phyloP scores from a whole-genome alignment of 2,113 vertebrate species.

The Plectropomus leopardus region DNA sequence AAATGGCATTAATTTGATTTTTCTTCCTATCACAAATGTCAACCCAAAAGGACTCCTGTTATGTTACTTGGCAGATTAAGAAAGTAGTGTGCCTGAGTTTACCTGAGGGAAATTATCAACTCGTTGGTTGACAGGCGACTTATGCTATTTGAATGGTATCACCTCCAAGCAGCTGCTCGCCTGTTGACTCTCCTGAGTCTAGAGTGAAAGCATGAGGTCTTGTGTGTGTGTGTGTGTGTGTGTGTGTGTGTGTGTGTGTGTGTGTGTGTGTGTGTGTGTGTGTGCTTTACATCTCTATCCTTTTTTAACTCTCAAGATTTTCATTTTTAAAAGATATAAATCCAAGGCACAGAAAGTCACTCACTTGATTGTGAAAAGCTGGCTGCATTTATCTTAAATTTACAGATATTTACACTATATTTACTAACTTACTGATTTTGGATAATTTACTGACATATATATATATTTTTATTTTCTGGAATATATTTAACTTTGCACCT shows the following conservation, averaged over 20 bases:
- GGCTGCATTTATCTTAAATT: background rate
- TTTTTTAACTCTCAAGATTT: conserved; percentile 31
- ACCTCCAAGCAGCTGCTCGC: conserved; percentile 71
- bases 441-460: too few species aligned
- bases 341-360: background rate
- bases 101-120: conserved; percentile 79
- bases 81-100: conserved; percentile 55
- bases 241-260: conserved; percentile 1
- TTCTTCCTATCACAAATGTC: conserved; percentile 38
- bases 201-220: conserved; percentile 36
- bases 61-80: conserved; percentile 71
- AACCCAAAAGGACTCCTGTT: conserved; percentile 59
- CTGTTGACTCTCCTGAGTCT: conserved; percentile 59
- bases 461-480: background rate
- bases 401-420: too few species aligned
- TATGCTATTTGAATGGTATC: conserved; percentile 76
- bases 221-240: conserved; percentile 13
- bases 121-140: conserved; percentile 72
- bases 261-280: conserved; percentile 6
- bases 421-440: too few species aligned
- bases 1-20: conserved; percentile 30
- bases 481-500: too few species aligned
- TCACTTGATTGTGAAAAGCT: conserved; percentile 10
- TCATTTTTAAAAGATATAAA: conserved; percentile 19
- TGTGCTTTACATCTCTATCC: conserved; percentile 22